phyloP scores from a whole-genome alignment of 1,140 invertebrate genomes.

The Rhagoletis zephyria region DNA sequence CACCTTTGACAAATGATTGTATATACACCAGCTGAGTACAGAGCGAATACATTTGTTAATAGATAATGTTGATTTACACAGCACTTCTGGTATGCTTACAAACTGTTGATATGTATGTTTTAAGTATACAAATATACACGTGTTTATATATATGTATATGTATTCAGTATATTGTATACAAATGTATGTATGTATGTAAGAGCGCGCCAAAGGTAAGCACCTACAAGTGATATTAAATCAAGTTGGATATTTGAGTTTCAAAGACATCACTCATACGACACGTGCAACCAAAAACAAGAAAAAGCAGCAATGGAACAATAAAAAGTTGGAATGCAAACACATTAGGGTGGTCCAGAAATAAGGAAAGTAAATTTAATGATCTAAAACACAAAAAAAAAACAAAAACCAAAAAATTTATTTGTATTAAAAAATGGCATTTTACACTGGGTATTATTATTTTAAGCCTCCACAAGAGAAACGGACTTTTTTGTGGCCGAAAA shows the following conservation, averaged over 20 bases:
- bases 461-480: no score
- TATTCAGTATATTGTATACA: neutral
- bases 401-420: no score
- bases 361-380: no score
- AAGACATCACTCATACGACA: slow-evolving; percentile 23
- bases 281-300: neutral
- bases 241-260: neutral
- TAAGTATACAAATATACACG: neutral
- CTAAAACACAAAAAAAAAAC: no score
- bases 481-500: no score
- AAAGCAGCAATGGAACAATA: neutral
- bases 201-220: neutral
- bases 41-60: neutral
- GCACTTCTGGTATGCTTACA: neutral
- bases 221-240: neutral
- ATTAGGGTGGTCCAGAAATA: no score
- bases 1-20: slow-evolving; percentile 27
- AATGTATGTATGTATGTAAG: neutral
- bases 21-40: neutral
- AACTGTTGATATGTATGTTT: no score
- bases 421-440: no score
- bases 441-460: no score
- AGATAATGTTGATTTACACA: slow-evolving; percentile 21
- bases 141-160: neutral
- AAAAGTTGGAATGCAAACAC: neutral